Conservation (phyloP, 2,797 vertebrate genomes). For the Arvicola amphibius region DNA sequence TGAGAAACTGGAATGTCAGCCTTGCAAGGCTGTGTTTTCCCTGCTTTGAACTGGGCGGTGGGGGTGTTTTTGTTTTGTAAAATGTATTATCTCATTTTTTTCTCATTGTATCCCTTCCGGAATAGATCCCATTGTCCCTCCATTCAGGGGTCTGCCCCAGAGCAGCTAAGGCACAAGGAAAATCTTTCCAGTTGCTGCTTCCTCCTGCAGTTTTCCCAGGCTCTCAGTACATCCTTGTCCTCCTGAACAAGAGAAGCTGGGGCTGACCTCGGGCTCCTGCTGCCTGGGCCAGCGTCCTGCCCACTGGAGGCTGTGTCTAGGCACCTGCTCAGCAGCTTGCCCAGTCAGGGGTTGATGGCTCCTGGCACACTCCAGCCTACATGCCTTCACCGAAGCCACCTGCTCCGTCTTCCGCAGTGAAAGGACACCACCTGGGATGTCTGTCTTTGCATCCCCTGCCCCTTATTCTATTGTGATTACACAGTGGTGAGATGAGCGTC, state of each 20-base stretch:
- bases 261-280: neutral
- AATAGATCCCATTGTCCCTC: neutral
- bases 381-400: neutral
- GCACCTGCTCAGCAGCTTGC: neutral
- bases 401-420: neutral
- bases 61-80: neutral
- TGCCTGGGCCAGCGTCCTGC: neutral
- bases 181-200: neutral
- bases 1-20: neutral
- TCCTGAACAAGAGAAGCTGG: neutral
- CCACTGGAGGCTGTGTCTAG: neutral
- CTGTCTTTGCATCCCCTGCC: fast-evolving
- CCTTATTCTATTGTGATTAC: neutral
- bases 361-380: neutral
- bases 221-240: too few relatives aligned
- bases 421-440: neutral
- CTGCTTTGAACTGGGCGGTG: too few relatives aligned
- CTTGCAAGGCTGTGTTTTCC: neutral
- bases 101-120: neutral
- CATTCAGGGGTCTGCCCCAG: neutral
- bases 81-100: neutral
- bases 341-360: neutral
- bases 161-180: neutral
- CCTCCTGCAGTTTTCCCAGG: neutral
- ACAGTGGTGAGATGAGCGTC: neutral